Percentiles rank a stretch among this genome's conserved stretches.
Evolutionary conservation across 2,888 invertebrate species (phyloP).

Genomic region (Cordilura impudica): DNA sequence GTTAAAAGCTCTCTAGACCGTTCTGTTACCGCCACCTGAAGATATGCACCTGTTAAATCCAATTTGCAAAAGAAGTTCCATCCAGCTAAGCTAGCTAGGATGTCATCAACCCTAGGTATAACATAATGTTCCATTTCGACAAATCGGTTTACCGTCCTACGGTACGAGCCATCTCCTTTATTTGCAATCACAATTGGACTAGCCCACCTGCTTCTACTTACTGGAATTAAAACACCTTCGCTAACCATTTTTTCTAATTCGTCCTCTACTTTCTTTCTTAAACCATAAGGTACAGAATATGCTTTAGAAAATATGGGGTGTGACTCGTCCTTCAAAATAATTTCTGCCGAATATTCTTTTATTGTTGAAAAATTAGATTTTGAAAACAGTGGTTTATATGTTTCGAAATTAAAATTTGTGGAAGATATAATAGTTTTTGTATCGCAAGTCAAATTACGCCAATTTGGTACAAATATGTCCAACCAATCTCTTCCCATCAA

Average conservation of each 20-base stretch:
- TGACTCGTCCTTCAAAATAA: slow-evolving; percentile 3
- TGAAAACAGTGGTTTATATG: background rate
- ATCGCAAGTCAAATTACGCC: background rate
- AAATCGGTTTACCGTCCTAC: slow-evolving; percentile 63
- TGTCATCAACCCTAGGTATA: slow-evolving; percentile 56
- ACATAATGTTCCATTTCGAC: slow-evolving; percentile 66
- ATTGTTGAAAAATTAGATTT: slow-evolving; percentile 27
- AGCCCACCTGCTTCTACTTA: background rate
- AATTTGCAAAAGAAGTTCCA: slow-evolving; percentile 49
- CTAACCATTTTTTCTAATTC: background rate
- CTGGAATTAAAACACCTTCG: background rate
- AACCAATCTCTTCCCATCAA: too few relatives aligned
- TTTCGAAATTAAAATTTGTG: slow-evolving; percentile 1
- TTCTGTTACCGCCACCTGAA: background rate
- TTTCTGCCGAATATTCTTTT: slow-evolving; percentile 41
- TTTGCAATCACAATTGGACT: background rate
- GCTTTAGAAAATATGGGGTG: slow-evolving; percentile 33
- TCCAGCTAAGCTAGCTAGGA: slow-evolving; percentile 55
- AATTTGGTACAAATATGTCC: too few relatives aligned
- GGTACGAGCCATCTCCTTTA: slow-evolving; percentile 46
- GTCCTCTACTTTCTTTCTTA: slow-evolving; percentile 9
- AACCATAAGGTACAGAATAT: slow-evolving; percentile 11
- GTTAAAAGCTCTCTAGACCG: background rate
- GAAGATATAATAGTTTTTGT: background rate
- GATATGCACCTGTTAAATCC: slow-evolving; percentile 28